These are phyloP conservation scores for Synergus japonicus DNA, from an alignment of 2,888 invertebrate species.

Conservation along the genomic window DNA sequence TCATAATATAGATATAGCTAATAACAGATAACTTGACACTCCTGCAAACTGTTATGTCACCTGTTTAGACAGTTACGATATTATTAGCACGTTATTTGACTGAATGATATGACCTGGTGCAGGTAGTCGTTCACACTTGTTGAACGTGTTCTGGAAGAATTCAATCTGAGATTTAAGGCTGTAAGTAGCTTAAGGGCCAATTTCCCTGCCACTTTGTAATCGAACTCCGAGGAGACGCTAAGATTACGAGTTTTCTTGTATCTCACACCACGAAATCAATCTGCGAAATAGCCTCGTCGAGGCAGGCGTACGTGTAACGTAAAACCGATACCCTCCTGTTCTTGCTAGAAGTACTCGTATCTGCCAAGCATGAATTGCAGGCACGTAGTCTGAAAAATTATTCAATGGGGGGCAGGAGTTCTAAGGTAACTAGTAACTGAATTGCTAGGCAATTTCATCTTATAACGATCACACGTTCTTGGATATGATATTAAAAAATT, in stretches of 20 bases:
- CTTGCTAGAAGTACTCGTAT: conserved; percentile 8
- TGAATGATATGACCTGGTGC: conserved; percentile 6
- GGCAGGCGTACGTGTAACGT: conserved; percentile 24
- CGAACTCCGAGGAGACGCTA: conserved; percentile 44
- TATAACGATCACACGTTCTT: conserved; percentile 34
- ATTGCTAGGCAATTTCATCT: conserved; percentile 22
- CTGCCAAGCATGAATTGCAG: conserved; percentile 17
- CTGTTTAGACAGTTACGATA: conserved; percentile 33
- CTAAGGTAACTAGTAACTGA: conserved; percentile 6
- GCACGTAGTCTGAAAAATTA: conserved; percentile 33
- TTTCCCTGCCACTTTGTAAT: conserved; percentile 49
- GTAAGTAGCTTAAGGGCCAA: conserved; percentile 53
- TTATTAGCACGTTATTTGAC: background rate
- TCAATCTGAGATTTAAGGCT: conserved; percentile 44
- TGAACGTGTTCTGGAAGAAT: conserved; percentile 43
- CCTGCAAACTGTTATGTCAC: conserved; percentile 23
- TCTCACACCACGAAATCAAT: conserved; percentile 52
- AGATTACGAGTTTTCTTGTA: conserved; percentile 53
- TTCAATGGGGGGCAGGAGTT: background rate
- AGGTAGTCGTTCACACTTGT: conserved; percentile 11
- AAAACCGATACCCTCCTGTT: conserved; percentile 37
- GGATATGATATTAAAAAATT: conserved; percentile 16
- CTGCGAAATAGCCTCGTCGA: conserved; percentile 42
- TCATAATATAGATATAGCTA: background rate
- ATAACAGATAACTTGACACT: conserved; percentile 5